Evolutionary conservation across 1,140 invertebrate genomes (phyloP), one percentile per base, ranked within the genome.

Genomic region (Pseudachorutes palmiensis): DNA sequence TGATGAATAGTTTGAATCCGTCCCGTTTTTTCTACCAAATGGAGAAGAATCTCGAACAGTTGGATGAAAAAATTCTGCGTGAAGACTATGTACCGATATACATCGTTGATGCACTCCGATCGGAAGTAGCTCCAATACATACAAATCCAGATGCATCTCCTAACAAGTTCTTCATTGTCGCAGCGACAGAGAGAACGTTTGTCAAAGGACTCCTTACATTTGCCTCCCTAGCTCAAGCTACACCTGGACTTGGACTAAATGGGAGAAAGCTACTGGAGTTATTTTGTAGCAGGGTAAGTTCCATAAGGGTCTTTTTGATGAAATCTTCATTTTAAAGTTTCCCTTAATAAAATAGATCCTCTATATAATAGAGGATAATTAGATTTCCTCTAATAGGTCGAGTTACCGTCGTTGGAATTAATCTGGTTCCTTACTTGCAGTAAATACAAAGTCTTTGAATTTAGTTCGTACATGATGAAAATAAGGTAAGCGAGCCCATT

Each of bases 401-500:
- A 67, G 26, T 62, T 33, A 49, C 72, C 70, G 22, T 64, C 49
- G 16, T 58, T 73, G 51, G 72, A 73, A 48, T 49, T 73, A 1
- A 12, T 73, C 1, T 73, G 67, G 65, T 14, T 69, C 16, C 26
- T 73, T 49, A 65, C 68, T 31, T 26, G 2, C 2, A 55, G 51
- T 26, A 63, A 65, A 45, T 71, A 68, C 32, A 33, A 68, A 26
- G 19, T 73, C 2, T 16, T 66, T 58, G 26, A 31, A 51, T 19
- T 70, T 22, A 67, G n/a, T 1, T 57, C 48, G 16, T 73, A 73
- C 60, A 22, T 73, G 31, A 70, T 70, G 49, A 65, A 45, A 69
- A 70, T 36, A 72, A 61, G 65, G n/a, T 58, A 2, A n/a, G 28
- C 41, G 64, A 64, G 63, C 64, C 5, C 5, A 22, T 29, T 59